Percentiles rank a stretch among this genome's conserved stretches.
These are phyloP conservation scores for Atherinosoma microstoma DNA, from an alignment of 2,797 vertebrate genomes.

Conservation along the genomic window DNA sequence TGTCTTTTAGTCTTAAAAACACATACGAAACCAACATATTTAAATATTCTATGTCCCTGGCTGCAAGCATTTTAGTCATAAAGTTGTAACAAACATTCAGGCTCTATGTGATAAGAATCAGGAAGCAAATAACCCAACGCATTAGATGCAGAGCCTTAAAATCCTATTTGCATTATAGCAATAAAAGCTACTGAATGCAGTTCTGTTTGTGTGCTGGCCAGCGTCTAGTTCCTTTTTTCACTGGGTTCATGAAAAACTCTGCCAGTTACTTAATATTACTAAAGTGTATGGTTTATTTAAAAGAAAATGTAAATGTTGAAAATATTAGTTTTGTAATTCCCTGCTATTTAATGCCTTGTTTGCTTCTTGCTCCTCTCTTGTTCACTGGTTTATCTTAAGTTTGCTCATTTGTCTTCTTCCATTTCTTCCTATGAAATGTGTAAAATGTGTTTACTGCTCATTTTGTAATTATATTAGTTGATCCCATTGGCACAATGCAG, in stretches of 20 bases:
- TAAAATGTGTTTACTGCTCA: too few relatives aligned
- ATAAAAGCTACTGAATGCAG: not conserved
- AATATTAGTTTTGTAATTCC: not conserved
- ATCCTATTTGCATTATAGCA: not conserved
- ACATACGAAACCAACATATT: not conserved
- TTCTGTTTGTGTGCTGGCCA: not conserved
- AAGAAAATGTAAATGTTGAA: not conserved
- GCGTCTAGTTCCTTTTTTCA: not conserved
- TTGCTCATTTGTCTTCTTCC: too few relatives aligned
- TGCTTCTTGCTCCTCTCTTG: too few relatives aligned
- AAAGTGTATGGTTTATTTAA: not conserved
- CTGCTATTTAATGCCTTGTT: too few relatives aligned
- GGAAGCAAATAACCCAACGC: not conserved
- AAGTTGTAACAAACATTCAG: not conserved
- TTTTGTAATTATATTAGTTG: too few relatives aligned
- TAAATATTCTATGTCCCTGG: not conserved
- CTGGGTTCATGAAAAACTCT: not conserved
- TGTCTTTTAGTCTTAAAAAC: not conserved
- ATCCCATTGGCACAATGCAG: too few relatives aligned
- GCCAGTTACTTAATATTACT: not conserved
- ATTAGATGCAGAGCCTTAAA: not conserved
- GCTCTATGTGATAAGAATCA: not conserved
- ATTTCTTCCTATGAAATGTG: too few relatives aligned
- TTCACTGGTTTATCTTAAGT: too few relatives aligned
- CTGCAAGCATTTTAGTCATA: not conserved